Evolutionary conservation across 2,113 vertebrate genomes (phyloP).

Genomic region (Zapornia atra): DNA sequence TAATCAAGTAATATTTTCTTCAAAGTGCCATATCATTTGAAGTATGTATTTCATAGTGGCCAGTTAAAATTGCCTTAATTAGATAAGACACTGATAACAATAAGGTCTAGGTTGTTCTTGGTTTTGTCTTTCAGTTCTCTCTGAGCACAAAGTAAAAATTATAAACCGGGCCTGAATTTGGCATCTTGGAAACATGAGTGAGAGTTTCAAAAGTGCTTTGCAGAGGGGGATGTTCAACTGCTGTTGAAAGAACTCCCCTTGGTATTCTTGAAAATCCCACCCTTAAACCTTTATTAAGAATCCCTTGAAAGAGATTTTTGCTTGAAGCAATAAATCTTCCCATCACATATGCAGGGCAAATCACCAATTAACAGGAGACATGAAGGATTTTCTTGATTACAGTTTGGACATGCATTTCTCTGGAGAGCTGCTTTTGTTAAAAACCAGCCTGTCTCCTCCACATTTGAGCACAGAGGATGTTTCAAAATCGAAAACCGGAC

Average conservation of each 20-base stretch:
- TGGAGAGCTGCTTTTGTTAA: slow-evolving; percentile 48
- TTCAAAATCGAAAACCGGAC: background rate
- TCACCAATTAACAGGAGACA: slow-evolving; percentile 41
- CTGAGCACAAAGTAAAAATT: background rate
- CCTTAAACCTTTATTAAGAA: slow-evolving; percentile 46
- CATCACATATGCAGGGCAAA: slow-evolving; percentile 40
- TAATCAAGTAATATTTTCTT: background rate
- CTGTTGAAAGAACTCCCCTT: background rate
- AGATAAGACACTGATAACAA: background rate
- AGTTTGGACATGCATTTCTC: slow-evolving; percentile 47
- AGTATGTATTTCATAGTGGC: background rate
- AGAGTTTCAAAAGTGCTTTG: background rate
- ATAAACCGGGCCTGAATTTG: background rate
- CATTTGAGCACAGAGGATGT: background rate
- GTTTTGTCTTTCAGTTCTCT: background rate
- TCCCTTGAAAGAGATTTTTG: slow-evolving; percentile 58
- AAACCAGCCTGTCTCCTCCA: background rate
- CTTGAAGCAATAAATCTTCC: slow-evolving; percentile 35
- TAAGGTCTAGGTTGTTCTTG: background rate
- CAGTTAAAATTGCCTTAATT: background rate
- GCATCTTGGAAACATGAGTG: background rate
- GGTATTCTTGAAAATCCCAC: slow-evolving; percentile 24
- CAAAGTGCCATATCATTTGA: background rate
- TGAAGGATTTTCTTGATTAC: slow-evolving; percentile 43
- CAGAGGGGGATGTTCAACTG: background rate